Evolutionary conservation across 2,797 vertebrate species (phyloP), one percentile per base, ranked within the genome.

Genomic region (Pogoniulus pusillus): DNA sequence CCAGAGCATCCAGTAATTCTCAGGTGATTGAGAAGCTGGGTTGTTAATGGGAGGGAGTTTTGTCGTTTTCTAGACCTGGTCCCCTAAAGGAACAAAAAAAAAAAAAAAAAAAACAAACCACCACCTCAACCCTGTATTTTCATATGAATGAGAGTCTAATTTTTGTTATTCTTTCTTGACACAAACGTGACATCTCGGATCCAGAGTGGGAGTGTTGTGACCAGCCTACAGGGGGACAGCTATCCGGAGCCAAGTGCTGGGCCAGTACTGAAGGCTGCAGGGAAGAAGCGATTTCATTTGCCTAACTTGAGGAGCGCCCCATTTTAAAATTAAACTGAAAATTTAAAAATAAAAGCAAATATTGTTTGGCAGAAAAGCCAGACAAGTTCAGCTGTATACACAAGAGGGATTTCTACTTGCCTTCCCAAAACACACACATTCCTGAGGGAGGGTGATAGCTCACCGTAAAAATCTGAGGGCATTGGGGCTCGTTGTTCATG

Each of bases 141-240:
- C 90, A 96, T 87, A 90, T 80, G 78, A 96, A 95, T 93, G 70
- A 90, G 17, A 4, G 47, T 69, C 70, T 96, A 89, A 93, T 92
- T 95, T 94, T 90, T 96, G 91, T 96, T 96, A 41, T 90, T 93
- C 90, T 96, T 96, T 90, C 92, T 82, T 92, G 65, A 43, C 57
- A 69, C 68, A 77, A 30, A 68, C 74, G 10, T 35, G 37, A 58
- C 34, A 16, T 81, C 51, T 64, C 35, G 41, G 26, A 32, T 60
- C 79, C 55, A 85, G 82, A 43, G 53, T 59, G 30, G 24, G 65
- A 72, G 58, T 58, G 58, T 58, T 82, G 34, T 60, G 77, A 63
- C 15, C 59, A 24, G 22, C 1, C 53, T 57, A 19, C 53, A n/a
- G 59, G 35, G 47, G 64, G 75, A 26, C 70, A 65, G 18, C 54